Conservation (phyloP, 2,888 invertebrate species). For the Drosophila rubida region DNA sequence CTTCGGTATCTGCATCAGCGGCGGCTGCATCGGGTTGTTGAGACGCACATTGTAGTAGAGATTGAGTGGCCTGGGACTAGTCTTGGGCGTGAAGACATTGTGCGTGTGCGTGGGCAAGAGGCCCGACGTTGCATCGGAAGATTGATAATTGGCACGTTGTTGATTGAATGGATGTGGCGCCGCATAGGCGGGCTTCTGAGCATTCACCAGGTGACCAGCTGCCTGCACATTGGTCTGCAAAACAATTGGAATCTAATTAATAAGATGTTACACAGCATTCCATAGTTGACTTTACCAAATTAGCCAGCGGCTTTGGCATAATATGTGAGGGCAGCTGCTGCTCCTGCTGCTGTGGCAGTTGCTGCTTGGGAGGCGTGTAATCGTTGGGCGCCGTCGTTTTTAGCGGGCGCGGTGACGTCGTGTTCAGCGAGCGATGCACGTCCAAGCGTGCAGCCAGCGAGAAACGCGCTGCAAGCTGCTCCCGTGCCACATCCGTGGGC, state of each 20-base stretch:
- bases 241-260: background rate
- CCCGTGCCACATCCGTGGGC: slow-evolving; percentile 68
- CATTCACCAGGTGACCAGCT: slow-evolving; percentile 29
- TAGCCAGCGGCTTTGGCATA: slow-evolving; percentile 49
- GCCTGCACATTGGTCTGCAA: slow-evolving; percentile 65
- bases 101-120: slow-evolving; percentile 27
- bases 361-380: slow-evolving; percentile 43
- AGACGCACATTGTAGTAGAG: slow-evolving; percentile 70
- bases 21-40: slow-evolving; percentile 56
- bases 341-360: slow-evolving; percentile 12
- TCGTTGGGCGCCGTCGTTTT: slow-evolving; percentile 39
- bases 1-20: slow-evolving; percentile 24
- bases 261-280: background rate
- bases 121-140: slow-evolving; percentile 40
- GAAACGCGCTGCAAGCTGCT: slow-evolving; percentile 70
- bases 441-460: slow-evolving; percentile 75
- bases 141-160: slow-evolving; percentile 61
- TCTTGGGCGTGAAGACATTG: slow-evolving; percentile 53
- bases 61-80: slow-evolving; percentile 55
- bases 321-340: slow-evolving; percentile 18
- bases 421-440: slow-evolving; percentile 61
- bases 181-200: slow-evolving; percentile 38
- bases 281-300: slow-evolving; percentile 52
- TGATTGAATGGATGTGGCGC: slow-evolving; percentile 41
- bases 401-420: slow-evolving; percentile 32